Evolutionary conservation across 2,888 invertebrate species (phyloP), one percentile per base, ranked within the genome.

Genomic region (Troilus luridus): DNA sequence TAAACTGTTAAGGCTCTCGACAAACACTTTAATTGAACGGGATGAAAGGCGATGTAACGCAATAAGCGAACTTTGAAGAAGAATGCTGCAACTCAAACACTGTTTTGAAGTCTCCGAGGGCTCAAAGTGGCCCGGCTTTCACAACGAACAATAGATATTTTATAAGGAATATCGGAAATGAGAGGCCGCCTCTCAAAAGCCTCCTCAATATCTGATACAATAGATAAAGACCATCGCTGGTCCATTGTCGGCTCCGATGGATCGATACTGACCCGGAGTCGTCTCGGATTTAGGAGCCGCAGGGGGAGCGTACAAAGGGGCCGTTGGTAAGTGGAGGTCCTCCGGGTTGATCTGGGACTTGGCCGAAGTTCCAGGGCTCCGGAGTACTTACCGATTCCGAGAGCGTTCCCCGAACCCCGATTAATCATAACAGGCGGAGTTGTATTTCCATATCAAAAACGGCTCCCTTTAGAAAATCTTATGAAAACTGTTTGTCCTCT

Each of bases 71-170:
- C 72, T 17, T 41, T 19, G 41, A 41, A 19, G 72, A 41, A 77
- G 72, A 41, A 41, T 41, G 12, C 72, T 6, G 8, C 8, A 77
- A 77, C 72, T 77, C 41, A 77, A 77, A 77, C 72, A 77, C 72
- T 19, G 72, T 77, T 72, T 72, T 77, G 27, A 41, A 77, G 72
- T 77, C 72, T 14, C 41, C 19, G 27, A 77, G 72, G 41, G 27
- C 72, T 77, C 27, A 77, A 77, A 77, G 72, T 77, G 72, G 72
- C 41, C 14, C 27, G 1, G 41, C 72, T 77, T 77, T 77, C 72
- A 77, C 8, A 77, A 77, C 72, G 72, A 77, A 77, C 72, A 77
- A 77, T 77, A 77, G 72, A 77, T 77, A 77, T 77, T 77, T 77
- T 77, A 77, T 77, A 77, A 77, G 72, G 41, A 41, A 77, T 77